These are phyloP conservation scores for Chionoecetes opilio DNA, from an alignment of 1,140 invertebrate species.

Conservation along the genomic window DNA sequence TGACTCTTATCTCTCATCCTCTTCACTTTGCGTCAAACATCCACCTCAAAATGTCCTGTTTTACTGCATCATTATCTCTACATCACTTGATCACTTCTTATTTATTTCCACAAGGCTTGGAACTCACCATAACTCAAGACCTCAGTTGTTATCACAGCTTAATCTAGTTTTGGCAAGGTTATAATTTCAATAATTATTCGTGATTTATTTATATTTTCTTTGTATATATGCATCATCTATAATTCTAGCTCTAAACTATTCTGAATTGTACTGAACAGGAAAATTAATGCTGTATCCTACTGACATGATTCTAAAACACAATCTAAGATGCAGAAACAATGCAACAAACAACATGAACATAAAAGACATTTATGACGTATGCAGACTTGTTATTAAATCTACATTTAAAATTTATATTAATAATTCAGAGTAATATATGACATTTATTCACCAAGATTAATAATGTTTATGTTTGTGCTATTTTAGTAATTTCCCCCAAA, in stretches of 20 bases:
- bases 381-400: neutral
- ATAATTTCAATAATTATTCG: neutral
- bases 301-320: neutral
- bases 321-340: neutral
- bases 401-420: neutral
- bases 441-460: neutral
- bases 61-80: too few species aligned
- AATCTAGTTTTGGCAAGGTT: neutral
- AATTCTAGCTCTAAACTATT: neutral
- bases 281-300: neutral
- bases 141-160: neutral
- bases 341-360: neutral
- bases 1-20: too few species aligned
- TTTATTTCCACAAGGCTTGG: neutral
- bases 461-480: neutral
- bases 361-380: neutral
- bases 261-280: slow-evolving; percentile 16
- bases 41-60: neutral
- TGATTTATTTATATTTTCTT: neutral
- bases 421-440: neutral
- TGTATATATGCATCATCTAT: neutral
- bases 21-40: neutral
- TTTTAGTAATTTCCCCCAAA: neutral
- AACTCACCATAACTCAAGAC: neutral
- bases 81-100: neutral